Conservation (phyloP, 2,888 invertebrate species). For the Drosophila gaucha region DNA sequence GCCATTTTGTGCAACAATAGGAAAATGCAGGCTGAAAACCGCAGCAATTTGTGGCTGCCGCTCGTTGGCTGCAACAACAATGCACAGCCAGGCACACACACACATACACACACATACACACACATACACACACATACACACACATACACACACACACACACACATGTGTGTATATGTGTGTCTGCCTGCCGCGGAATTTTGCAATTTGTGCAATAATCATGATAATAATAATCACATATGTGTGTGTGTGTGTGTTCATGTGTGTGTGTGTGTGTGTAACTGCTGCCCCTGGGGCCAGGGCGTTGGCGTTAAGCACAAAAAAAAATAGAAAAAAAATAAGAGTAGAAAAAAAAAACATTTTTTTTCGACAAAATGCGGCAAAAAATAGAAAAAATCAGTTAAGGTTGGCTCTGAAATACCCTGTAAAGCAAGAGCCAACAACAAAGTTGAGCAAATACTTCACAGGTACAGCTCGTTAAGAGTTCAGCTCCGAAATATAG, state of each 20-base stretch:
- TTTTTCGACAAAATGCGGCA: constrained; percentile 54
- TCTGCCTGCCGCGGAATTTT: constrained; percentile 71
- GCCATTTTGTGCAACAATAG: constrained; percentile 75
- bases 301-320: constrained; percentile 65
- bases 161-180: constrained; percentile 1
- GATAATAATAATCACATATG: constrained; percentile 73
- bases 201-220: constrained; percentile 80
- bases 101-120: constrained; percentile 7
- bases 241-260: not conserved
- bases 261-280: constrained; percentile 7
- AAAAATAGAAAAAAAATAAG: constrained; percentile 18
- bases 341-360: constrained; percentile 9
- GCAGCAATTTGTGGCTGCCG: constrained; percentile 76
- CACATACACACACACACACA: constrained; percentile 1
- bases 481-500: too few species aligned
- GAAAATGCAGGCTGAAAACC: constrained; percentile 74
- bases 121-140: constrained; percentile 8
- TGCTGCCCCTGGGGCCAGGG: constrained; percentile 66
- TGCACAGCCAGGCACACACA: not conserved
- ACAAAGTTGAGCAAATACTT: not conserved
- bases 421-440: not conserved
- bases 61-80: constrained; percentile 39
- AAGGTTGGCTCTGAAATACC: constrained; percentile 9
- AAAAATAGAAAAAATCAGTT: constrained; percentile 28
- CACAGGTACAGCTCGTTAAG: too few species aligned